Conservation (phyloP, 2,888 invertebrate species). For the Dasysyrphus albostriatus region DNA sequence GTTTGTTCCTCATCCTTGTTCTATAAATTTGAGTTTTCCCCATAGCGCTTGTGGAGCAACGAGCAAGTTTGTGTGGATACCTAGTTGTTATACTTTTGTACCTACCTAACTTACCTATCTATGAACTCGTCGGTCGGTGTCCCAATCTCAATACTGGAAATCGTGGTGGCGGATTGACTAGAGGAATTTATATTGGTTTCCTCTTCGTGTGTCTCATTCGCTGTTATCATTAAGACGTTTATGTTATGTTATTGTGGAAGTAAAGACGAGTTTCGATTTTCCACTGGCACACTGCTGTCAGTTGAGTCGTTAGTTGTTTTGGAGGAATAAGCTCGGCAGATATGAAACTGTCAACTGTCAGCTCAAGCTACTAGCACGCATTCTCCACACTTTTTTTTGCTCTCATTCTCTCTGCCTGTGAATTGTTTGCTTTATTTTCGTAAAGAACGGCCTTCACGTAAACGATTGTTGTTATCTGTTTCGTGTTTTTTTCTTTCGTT, state of each 20-base stretch:
- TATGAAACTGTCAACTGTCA: constrained; percentile 47
- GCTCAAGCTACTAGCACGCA: constrained; percentile 42
- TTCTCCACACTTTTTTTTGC: constrained; percentile 46
- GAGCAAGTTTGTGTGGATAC: constrained; percentile 1
- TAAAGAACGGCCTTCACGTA: constrained; percentile 65
- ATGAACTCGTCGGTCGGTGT: not conserved
- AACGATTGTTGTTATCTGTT: constrained; percentile 65
- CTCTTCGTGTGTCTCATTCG: constrained; percentile 32
- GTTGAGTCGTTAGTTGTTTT: constrained; percentile 11
- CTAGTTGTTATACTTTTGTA: constrained; percentile 51
- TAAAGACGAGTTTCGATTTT: constrained; percentile 55
- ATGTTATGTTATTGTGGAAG: constrained; percentile 10
- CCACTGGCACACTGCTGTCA: constrained; percentile 44
- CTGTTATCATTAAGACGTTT: constrained; percentile 58
- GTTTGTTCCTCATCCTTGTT: constrained; percentile 30
- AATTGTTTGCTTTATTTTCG: constrained; percentile 35
- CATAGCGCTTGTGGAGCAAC: not conserved
- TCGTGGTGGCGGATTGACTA: constrained; percentile 15
- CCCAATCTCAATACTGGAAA: constrained; percentile 29
- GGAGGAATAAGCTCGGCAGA: not conserved
- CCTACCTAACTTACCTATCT: not conserved
- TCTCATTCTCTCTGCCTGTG: constrained; percentile 31
- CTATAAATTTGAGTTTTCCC: constrained; percentile 12
- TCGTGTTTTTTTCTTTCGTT: constrained; percentile 60
- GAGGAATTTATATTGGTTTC: constrained; percentile 44